These are phyloP conservation scores for Dynastes maya DNA, from an alignment of 2,888 invertebrate genomes.

Conservation along the genomic window DNA sequence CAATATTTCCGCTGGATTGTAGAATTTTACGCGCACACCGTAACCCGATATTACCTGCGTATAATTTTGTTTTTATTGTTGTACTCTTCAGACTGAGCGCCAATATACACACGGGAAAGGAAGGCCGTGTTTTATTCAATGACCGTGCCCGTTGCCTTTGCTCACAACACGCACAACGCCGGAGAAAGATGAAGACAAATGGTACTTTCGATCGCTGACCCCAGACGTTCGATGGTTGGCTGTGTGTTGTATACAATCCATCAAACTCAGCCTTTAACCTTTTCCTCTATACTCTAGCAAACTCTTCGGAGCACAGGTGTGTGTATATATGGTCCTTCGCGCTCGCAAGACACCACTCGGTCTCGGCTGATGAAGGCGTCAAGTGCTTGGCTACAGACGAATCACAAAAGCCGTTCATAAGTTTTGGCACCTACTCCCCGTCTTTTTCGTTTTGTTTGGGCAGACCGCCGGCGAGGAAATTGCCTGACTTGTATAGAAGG, in stretches of 20 bases:
- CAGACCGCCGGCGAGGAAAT: conserved; percentile 27
- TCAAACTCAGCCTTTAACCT: conserved; percentile 39
- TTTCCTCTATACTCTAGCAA: conserved; percentile 18
- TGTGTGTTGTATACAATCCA: conserved; percentile 29
- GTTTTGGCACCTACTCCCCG: conserved; percentile 28
- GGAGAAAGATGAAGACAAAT: conserved; percentile 40
- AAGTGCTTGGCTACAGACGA: conserved; percentile 12
- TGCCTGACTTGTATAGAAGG: not conserved
- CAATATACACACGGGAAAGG: not conserved
- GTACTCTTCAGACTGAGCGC: not conserved
- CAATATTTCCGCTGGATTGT: conserved; percentile 4
- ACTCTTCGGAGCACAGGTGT: conserved; percentile 18
- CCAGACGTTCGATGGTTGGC: conserved; percentile 9
- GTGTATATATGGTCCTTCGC: conserved; percentile 9
- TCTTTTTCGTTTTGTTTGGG: conserved; percentile 16
- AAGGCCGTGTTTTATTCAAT: conserved; percentile 28
- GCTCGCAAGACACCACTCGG: conserved; percentile 19
- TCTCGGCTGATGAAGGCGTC: conserved; percentile 28
- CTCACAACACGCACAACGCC: not conserved
- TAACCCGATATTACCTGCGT: conserved; percentile 6
- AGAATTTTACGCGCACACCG: conserved; percentile 4
- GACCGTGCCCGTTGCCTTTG: conserved; percentile 21
- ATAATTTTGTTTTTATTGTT: conserved; percentile 5
- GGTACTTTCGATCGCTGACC: conserved; percentile 32
- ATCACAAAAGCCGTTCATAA: conserved; percentile 36